Conservation (phyloP, 2,113 vertebrate genomes). For the Cinclus mexicanus region DNA sequence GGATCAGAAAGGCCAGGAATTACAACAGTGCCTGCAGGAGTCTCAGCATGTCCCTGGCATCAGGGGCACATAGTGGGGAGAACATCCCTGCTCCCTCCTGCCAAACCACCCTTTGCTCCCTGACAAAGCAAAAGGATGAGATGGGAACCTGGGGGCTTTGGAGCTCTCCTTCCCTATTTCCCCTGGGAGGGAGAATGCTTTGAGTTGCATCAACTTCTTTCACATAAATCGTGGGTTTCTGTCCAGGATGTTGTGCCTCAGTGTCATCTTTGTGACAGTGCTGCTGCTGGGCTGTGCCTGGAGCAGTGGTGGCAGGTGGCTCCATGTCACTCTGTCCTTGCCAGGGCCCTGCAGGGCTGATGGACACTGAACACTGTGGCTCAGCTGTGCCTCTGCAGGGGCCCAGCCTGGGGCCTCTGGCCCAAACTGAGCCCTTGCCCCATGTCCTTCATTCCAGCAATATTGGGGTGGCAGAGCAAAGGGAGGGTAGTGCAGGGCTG, state of each 20-base stretch:
- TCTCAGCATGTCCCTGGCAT: background rate
- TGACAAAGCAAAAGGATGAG: background rate
- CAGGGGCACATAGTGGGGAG: background rate
- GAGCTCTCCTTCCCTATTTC: background rate
- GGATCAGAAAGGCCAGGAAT: background rate
- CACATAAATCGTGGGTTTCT: background rate
- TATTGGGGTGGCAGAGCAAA: background rate
- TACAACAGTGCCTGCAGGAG: background rate
- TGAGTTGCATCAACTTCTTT: background rate
- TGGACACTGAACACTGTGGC: background rate
- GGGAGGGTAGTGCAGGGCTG: background rate
- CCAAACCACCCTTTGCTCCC: background rate
- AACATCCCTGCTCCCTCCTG: background rate
- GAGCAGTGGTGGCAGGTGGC: background rate
- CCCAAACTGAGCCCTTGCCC: background rate
- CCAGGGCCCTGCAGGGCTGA: background rate
- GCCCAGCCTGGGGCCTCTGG: background rate
- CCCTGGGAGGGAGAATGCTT: background rate
- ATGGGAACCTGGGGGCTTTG: background rate
- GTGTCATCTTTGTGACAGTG: background rate
- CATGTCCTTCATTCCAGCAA: background rate
- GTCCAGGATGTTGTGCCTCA: background rate
- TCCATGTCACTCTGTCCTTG: background rate
- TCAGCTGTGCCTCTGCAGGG: background rate
- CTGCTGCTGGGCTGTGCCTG: background rate